These are phyloP conservation scores for Synergus gifuensis DNA, from an alignment of 2,888 invertebrate genomes.

Conservation along the genomic window DNA sequence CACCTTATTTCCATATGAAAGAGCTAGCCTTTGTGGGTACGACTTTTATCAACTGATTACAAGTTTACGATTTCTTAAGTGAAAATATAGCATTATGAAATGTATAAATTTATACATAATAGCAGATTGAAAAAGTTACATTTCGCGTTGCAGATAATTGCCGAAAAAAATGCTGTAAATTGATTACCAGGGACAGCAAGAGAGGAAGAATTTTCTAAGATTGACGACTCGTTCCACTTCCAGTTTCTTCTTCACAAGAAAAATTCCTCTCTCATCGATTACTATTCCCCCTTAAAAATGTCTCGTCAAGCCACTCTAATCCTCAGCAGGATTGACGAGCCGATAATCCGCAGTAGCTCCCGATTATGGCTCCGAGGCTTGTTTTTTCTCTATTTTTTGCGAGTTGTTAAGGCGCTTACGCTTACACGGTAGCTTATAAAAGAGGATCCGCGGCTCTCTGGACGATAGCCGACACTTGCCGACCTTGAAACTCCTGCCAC, in stretches of 20 bases:
- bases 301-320: conserved; percentile 26
- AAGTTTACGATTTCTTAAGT: neutral
- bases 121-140: neutral
- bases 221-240: conserved; percentile 32
- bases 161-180: neutral
- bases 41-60: conserved; percentile 2
- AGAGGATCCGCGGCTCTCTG: conserved; percentile 58
- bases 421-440: conserved; percentile 41
- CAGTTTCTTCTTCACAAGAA: conserved; percentile 26
- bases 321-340: conserved; percentile 35
- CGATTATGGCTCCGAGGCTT: conserved; percentile 32
- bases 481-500: conserved; percentile 59
- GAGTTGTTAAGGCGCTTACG: conserved; percentile 36
- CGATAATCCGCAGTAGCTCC: conserved; percentile 39
- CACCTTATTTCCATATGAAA: conserved; percentile 19
- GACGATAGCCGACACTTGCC: conserved; percentile 60
- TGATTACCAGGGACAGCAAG: conserved; percentile 14
- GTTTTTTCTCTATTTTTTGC: conserved; percentile 29
- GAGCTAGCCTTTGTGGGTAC: neutral
- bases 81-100: neutral
- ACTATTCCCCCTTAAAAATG: conserved; percentile 30
- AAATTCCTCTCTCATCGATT: conserved; percentile 37
- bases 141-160: neutral
- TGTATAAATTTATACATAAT: neutral
- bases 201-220: conserved; percentile 30